Conservation (phyloP, 2,797 vertebrate genomes). For the Tadarida brasiliensis region DNA sequence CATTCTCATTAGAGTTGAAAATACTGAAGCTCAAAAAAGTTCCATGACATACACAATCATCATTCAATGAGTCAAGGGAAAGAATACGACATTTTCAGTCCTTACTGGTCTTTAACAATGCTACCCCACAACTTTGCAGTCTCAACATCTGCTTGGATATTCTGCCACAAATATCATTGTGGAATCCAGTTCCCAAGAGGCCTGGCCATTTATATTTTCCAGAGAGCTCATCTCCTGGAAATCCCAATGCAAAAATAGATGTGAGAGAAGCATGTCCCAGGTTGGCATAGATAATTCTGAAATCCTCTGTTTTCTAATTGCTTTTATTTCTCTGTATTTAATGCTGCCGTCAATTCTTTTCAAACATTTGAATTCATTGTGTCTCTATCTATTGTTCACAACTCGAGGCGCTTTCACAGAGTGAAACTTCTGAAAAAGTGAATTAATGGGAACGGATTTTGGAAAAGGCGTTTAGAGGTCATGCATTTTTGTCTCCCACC, state of each 20-base stretch:
- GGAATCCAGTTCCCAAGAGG: not conserved
- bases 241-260: not conserved
- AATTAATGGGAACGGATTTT: constrained; percentile 54
- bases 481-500: not conserved
- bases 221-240: not conserved
- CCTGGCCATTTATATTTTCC: not conserved
- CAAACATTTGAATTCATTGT: constrained; percentile 70
- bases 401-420: constrained; percentile 64
- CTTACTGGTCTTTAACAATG: not conserved
- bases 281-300: not conserved
- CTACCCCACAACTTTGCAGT: not conserved
- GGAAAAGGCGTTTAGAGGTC: constrained; percentile 44
- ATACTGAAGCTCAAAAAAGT: not conserved
- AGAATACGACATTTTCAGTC: not conserved
- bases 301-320: not conserved
- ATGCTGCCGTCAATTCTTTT: not conserved
- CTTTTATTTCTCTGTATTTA: constrained; percentile 59
- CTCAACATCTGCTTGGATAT: not conserved
- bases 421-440: constrained; percentile 50
- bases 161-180: not conserved
- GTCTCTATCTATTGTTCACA: constrained; percentile 66
- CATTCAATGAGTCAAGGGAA: not conserved
- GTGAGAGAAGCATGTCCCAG: not conserved
- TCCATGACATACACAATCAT: not conserved
- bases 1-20: not conserved